Evolutionary conservation across 2,113 vertebrate species (phyloP).

Genomic region (Aleadryas rufinucha): DNA sequence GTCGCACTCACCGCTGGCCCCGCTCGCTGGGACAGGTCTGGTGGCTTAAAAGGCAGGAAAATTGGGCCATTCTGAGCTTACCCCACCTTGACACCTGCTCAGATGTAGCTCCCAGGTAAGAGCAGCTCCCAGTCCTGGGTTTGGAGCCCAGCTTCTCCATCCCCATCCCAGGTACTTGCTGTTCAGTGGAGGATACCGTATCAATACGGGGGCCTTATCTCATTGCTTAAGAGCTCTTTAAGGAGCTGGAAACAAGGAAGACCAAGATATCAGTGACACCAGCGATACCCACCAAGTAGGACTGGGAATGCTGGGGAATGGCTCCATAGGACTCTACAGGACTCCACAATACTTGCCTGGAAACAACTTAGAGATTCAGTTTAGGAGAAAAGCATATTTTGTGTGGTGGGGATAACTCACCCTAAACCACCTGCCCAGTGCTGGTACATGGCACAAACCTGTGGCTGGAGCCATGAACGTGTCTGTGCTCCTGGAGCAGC

Average conservation of each 20-base stretch:
- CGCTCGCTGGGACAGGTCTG: accelerated
- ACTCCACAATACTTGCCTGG: neutral
- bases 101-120: neutral
- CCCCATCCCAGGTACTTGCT: neutral
- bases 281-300: neutral
- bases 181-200: accelerated
- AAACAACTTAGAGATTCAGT: neutral
- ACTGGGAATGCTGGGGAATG: neutral
- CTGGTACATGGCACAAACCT: neutral
- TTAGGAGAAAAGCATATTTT: neutral
- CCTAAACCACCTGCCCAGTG: neutral
- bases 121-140: accelerated
- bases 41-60: neutral
- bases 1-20: accelerated
- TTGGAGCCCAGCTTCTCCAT: neutral
- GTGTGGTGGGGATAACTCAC: neutral
- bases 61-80: neutral
- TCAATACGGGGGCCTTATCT: neutral
- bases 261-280: neutral
- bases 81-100: neutral
- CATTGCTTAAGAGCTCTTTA: neutral
- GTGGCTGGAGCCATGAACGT: accelerated
- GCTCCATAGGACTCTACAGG: neutral
- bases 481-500: neutral
- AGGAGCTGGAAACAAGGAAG: neutral